Base-by-base conservation (phyloP, 2,888 invertebrate species). In the Keiferia lycopersicella region DNA sequence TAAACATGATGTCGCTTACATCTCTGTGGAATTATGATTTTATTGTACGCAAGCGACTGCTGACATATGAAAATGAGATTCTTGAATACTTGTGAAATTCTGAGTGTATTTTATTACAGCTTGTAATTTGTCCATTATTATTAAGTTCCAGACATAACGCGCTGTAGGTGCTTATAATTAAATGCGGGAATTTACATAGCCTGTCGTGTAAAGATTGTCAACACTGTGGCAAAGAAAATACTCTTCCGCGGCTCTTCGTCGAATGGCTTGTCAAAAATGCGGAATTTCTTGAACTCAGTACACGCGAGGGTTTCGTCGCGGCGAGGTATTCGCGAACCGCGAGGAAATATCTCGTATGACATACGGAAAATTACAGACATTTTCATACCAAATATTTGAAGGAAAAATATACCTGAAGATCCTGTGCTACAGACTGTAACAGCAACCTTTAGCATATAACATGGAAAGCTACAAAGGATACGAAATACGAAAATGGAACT, bases 321-420 rank as follows among this genome's bases (percentile, higher is more conserved):
- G 76, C 75, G 75, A 76, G 83, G 84, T 86, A 91, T 89, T 75
- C 79, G 72, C 66, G 76, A 76, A 79, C 82, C 80, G 81, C 87
- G 85, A 79, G 81, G 80, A 84, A 87, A 87, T 86, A 83, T 83
- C 72, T 78, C 34, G 26, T 34, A 34, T 56, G 34, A 71, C 69
- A 68, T 64, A 68, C 71, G 68, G 67, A 67, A 67, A 67, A 68
- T 65, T 69, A 65, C 34, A 38, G 34, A n/a, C 6, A 57, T 63
- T 64, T 63, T 64, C 65, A 65, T 60, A 62, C 53, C 62, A 53
- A 69, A 65, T 64, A 64, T 34, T 30, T 57, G 16, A n/a, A 57
- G n/a, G 57, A 14, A 57, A 34, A 8, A 53, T 53, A 10, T 12
- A 16, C 11, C 22, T 8, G 34, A 57, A 16, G 34, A 51, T 51